A percentile compares a stretch with the other conserved stretches of the same genome.
These are phyloP conservation scores for Heteromormyrus szaboi DNA, from an alignment of 2,797 vertebrate genomes.

Conservation along the genomic window DNA sequence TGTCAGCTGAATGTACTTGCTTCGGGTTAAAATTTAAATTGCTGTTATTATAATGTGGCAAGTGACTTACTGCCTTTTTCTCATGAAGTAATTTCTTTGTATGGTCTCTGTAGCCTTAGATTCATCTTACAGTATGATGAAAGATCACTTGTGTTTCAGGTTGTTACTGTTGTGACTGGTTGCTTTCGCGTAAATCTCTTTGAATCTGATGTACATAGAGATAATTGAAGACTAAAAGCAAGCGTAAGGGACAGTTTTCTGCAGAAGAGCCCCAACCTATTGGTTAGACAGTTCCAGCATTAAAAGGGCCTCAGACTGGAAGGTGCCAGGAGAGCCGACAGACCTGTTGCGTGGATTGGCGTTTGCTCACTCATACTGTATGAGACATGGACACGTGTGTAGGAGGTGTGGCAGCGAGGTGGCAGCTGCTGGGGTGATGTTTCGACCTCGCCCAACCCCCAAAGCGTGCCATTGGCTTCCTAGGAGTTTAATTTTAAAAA, in stretches of 20 bases:
- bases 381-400: neutral
- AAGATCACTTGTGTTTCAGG: neutral
- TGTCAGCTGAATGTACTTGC: neutral
- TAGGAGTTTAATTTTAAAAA: neutral
- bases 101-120: neutral
- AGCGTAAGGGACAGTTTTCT: neutral
- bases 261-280: neutral
- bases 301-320: neutral
- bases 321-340: neutral
- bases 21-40: neutral
- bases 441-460: neutral
- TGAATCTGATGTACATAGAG: neutral
- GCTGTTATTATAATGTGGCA: neutral
- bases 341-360: neutral
- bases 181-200: neutral
- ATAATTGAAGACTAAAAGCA: neutral
- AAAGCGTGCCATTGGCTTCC: neutral
- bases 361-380: neutral
- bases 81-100: neutral
- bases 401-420: neutral
- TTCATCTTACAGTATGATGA: neutral
- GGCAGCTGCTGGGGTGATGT: neutral
- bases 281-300: neutral
- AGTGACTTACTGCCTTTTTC: neutral
- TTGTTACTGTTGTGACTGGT: neutral